phyloP scores from a whole-genome alignment of 2,888 invertebrate species.

The Himalopsyche anomala region DNA sequence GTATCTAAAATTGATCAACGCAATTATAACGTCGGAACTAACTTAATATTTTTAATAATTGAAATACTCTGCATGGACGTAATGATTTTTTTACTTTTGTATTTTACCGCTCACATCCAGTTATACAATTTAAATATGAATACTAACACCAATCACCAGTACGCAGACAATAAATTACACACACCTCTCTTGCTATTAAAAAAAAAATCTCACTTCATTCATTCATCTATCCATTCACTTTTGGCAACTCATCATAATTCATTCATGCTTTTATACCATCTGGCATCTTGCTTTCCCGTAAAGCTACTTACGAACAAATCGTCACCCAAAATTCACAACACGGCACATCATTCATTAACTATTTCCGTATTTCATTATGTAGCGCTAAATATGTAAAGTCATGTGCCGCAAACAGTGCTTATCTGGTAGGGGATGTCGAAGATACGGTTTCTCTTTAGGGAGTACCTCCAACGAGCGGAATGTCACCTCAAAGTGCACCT shows the following conservation, averaged over 20 bases:
- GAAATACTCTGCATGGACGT: no score
- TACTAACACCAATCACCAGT: no score
- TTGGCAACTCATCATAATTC: not conserved
- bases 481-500: constrained; percentile 2
- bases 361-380: not conserved
- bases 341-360: constrained; percentile 11
- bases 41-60: no score
- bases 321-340: not conserved
- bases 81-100: no score
- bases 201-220: no score
- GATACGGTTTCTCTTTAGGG: not conserved
- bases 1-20: no score
- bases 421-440: not conserved
- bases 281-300: not conserved
- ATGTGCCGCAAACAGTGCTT: not conserved
- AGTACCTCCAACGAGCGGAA: not conserved
- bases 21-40: no score
- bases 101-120: no score
- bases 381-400: not conserved
- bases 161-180: no score
- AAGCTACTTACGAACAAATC: not conserved
- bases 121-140: no score
- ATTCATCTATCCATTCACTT: no score
- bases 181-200: no score
- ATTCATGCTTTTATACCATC: not conserved